Evolutionary conservation across 1,140 invertebrate species (phyloP), one percentile per base, ranked within the genome.

Genomic region (Geopemphigus sp.): DNA sequence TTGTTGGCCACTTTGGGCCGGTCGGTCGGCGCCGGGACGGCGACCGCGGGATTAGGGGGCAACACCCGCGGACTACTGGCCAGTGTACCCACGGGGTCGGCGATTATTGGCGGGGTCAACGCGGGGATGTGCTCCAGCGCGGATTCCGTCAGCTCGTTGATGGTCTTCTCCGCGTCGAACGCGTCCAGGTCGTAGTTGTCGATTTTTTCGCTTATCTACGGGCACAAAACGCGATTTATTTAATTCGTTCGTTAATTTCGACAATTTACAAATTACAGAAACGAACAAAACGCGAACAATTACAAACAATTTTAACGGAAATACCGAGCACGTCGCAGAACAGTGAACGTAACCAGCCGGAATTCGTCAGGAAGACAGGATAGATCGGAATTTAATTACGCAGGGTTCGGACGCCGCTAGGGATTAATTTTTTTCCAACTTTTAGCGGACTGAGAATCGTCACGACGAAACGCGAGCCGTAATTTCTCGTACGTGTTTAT

Each of bases 121-220:
- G 74, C 6, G 17, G 74, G 74, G 19, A 78, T 78, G 5, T 78
- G 32, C 32, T 78, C 74, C 74, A 78, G 19, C 5, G 74, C 74
- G 32, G 74, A 78, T 63, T 78, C 74, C 3, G 74, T 78, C 24
- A 78, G 22, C 29, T 78, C 74, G 45, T 63, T 26, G 24, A 78
- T 78, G 68, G 68, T 72, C 10, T 72, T 72, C 19, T 72, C 68
- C 4, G 68, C 50, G 24, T 72, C 68, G 6, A 72, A 72, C 10
- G 22, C 24, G 15, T 24, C 68, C 3, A 78, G 57, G 61, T 78
- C 74, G 17, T 78, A 78, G 5, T 29, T 50, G 10, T 78, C 74
- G 17, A 78, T 78, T 63, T 78, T 78, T 50, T 78, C 74, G 5
- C 57, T 78, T 63, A 78, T 78, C 74, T 78, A 8, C 32, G 32